Evolutionary conservation across 2,113 vertebrate species (phyloP).

Genomic region (Chauna torquata): DNA sequence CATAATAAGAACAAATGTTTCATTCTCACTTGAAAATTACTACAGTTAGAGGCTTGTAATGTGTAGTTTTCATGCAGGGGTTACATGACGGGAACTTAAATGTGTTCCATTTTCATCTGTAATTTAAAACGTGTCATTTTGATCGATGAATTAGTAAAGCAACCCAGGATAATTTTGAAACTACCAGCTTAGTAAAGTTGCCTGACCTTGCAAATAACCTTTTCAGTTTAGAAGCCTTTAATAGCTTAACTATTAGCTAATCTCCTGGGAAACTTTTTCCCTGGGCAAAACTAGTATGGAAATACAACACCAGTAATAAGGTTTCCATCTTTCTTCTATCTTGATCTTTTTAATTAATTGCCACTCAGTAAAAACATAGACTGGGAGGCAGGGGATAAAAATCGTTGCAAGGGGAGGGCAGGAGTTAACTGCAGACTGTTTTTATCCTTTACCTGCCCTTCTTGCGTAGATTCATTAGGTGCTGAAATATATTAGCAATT

Average conservation of each 20-base stretch:
- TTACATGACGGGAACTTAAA: slow-evolving; percentile 46
- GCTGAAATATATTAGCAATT: slow-evolving; percentile 75
- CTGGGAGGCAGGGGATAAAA: background rate
- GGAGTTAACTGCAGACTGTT: slow-evolving; percentile 17
- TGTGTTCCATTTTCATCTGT: slow-evolving; percentile 60
- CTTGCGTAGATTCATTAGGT: slow-evolving; percentile 74
- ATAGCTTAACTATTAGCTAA: slow-evolving; percentile 69
- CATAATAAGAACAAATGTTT: slow-evolving; percentile 48
- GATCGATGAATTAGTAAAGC: slow-evolving; percentile 68
- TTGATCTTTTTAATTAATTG: slow-evolving; percentile 68
- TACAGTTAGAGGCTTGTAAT: slow-evolving; percentile 11
- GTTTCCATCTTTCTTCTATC: slow-evolving; percentile 62
- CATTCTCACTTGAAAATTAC: slow-evolving; percentile 61
- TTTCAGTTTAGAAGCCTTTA: slow-evolving; percentile 63
- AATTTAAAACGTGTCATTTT: slow-evolving; percentile 69
- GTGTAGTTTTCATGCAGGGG: slow-evolving; percentile 21
- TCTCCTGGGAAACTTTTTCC: slow-evolving; percentile 49
- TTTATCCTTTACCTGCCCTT: slow-evolving; percentile 42
- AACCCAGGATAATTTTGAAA: slow-evolving; percentile 55
- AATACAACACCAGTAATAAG: slow-evolving; percentile 55
- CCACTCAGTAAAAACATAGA: slow-evolving; percentile 40
- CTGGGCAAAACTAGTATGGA: slow-evolving; percentile 41
- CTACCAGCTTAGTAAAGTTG: slow-evolving; percentile 54
- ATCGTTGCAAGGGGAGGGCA: background rate
- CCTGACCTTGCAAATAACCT: slow-evolving; percentile 64